Base-by-base conservation (phyloP, 2,888 invertebrate genomes). In the Pardosa pseudoannulata region DNA sequence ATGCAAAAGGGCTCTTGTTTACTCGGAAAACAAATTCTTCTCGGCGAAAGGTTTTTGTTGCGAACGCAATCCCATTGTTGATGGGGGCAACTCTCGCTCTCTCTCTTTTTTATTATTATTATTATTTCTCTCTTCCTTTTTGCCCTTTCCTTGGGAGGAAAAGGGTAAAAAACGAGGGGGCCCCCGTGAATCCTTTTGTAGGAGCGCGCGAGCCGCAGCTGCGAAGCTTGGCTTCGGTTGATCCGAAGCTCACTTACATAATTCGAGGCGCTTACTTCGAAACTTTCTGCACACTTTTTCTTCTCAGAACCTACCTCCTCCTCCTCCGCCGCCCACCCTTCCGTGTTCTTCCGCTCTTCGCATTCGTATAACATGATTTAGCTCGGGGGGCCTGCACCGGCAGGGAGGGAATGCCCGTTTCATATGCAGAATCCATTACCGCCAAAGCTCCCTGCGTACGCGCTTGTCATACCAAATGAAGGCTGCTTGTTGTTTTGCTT, bases 351-450 rank as follows among this genome's bases (percentile, higher is more conserved):
- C 68, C 41, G 56, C 74, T 72, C 65, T 56, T 74, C 85, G 79
- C 74, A 79, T 74, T 71, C 79, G 71, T 73, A 81, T 78, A 87
- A 87, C 79, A 46, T 72, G 78, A 80, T 87, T 85, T 79, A 46
- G 36, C 62, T 13, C 64, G 29, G n/a, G n/a, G n/a, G n/a, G n/a
- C n/a, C n/a, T n/a, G n/a, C n/a, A n/a, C n/a, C n/a, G n/a, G n/a
- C n/a, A n/a, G 31, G 50, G 29, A 39, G 46, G 81, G 82, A 83
- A 83, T 74, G 85, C 79, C 85, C 85, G 85, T 86, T 86, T 86
- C 85, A 86, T 86, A 86, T 86, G 85, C 85, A 86, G 85, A 86
- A 79, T 86, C 85, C 85, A 86, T 86, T 86, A 86, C 85, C 76
- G 71, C 76, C 82, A 28, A 41, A 39, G 64, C 36, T 68, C 56